Percentiles rank a stretch among this genome's conserved stretches.
phyloP scores from a whole-genome alignment of 2,888 invertebrate genomes.

The Dryocosmus kuriphilus region DNA sequence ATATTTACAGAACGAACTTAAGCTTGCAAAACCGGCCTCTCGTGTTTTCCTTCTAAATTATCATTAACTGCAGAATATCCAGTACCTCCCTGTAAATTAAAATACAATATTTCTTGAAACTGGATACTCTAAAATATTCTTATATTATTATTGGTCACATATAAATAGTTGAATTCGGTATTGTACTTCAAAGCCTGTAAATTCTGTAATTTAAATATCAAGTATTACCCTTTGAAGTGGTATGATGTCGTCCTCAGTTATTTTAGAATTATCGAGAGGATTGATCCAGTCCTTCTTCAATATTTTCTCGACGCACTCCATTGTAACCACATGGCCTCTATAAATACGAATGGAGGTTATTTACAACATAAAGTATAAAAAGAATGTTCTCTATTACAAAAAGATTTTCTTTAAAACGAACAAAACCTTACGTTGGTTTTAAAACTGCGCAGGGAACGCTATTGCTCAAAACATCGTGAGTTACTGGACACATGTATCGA shows the following conservation, averaged over 20 bases:
- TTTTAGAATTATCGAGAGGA: conserved; percentile 91
- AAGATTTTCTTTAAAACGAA: conserved; percentile 4
- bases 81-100: conserved; percentile 89
- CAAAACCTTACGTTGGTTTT: conserved; percentile 86
- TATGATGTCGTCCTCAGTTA: conserved; percentile 95
- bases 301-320: conserved; percentile 97
- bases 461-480: conserved; percentile 96
- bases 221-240: conserved; percentile 87
- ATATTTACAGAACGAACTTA: conserved; percentile 74
- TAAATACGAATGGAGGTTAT: conserved; percentile 60
- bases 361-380: background rate
- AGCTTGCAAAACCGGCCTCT: conserved; percentile 90
- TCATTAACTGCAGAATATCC: conserved; percentile 94
- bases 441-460: conserved; percentile 96
- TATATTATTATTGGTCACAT: background rate
- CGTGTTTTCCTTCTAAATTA: conserved; percentile 89
- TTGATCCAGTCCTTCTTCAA: conserved; percentile 98
- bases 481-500: conserved; percentile 98
- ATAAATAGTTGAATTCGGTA: no score
- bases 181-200: background rate
- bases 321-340: conserved; percentile 96
- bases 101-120: conserved; percentile 24
- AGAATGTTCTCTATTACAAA: conserved; percentile 31
- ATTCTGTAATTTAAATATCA: conserved; percentile 27
- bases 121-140: background rate